Base-by-base conservation (phyloP, 2,888 invertebrate genomes). In the Chromoteleia sp. region DNA sequence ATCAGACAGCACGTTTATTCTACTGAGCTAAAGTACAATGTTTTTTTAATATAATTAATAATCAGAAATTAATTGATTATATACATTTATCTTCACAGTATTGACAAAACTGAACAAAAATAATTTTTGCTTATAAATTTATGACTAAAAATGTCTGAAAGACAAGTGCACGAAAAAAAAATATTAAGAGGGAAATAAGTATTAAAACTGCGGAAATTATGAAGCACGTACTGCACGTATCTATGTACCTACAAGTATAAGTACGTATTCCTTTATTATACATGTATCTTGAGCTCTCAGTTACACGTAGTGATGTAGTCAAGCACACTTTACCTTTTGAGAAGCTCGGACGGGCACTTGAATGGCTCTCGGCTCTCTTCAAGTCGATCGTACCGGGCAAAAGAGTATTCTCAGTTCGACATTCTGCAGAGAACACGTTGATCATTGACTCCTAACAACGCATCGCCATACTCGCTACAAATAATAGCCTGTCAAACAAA, bases 291-390 rank as follows among this genome's bases (percentile, higher is more conserved):
- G 67, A 74, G 79, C 68, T 79, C 79, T 79, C 74, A 61, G 73
- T 74, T 79, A 79, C 73, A 73, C 78, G 71, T 78, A 73, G 73
- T 67, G 78, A 65, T 71, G 67, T 19, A 73, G 78, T 73, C 78
- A 79, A 79, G 78, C 48, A 65, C 78, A 30, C 78, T 71, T 78
- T 78, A 67, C 67, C 79, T 79, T 79, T 79, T 73, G 79, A 79
- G 79, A 73, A 73, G 79, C 73, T 79, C 50, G 79, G 79, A 79
- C 79, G 73, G 73, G 73, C 61, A 73, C 73, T 73, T 79, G 73
- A 79, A 79, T 79, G 71, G 73, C 43, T 73, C 79, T 78, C 59
- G 67, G 67, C 59, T 67, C 73, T 73, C 73, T 50, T 71, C 79
- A 79, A 79, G 73, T 79, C 73, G 73, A 79, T 79, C 79, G 61